phyloP scores from a whole-genome alignment of 1,140 invertebrate species.

The Microplitis mediator region DNA sequence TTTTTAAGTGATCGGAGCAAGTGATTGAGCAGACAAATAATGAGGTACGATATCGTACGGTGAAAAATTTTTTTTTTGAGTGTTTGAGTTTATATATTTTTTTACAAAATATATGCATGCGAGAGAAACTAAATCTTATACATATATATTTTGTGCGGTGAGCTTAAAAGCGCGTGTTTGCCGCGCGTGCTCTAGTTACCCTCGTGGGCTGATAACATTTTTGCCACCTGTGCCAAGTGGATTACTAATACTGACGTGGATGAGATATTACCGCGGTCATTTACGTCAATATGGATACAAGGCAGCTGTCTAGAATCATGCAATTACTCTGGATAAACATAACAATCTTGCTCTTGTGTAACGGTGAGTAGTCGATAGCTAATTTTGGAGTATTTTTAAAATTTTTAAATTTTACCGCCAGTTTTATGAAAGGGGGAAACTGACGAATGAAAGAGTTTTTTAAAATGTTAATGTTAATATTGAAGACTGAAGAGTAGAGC shows the following conservation, averaged over 20 bases:
- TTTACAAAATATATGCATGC: no score
- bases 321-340: constrained; percentile 21
- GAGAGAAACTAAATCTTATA: no score
- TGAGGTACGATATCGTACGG: no score
- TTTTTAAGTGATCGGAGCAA: not conserved
- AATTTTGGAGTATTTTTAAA: no score
- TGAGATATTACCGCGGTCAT: not conserved
- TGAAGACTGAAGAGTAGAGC: no score
- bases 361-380: constrained; percentile 21
- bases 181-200: not conserved
- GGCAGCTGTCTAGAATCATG: constrained; percentile 27
- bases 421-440: no score
- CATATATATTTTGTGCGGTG: no score
- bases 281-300: constrained; percentile 30
- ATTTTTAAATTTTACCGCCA: no score
- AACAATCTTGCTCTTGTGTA: constrained; percentile 18
- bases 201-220: constrained; percentile 18
- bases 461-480: not conserved
- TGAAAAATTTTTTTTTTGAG: not conserved
- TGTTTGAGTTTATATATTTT: not conserved
- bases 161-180: not conserved
- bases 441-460: not conserved
- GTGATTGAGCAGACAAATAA: no score
- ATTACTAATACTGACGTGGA: constrained; percentile 6
- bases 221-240: constrained; percentile 8